Evolutionary conservation across 2,113 vertebrate genomes (phyloP), one percentile per base, ranked within the genome.

Genomic region (Phoenicopterus ruber): DNA sequence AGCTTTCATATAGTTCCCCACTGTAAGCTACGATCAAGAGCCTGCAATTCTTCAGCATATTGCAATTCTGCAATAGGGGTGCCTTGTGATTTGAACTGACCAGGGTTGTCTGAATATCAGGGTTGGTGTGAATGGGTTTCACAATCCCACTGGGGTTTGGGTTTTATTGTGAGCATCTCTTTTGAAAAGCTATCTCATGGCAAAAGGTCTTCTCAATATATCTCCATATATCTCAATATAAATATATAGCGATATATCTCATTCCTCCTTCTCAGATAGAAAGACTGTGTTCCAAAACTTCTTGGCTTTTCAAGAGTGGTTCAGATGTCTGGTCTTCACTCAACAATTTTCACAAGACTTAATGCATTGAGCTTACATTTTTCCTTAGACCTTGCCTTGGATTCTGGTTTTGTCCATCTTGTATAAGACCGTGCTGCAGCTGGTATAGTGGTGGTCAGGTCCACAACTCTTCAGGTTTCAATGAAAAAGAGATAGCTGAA

Each of bases 361-460:
- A 24, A 22, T 4, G 3, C 6, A 1, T 47, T 54, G 10, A 29
- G 32, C 19, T 77, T 55, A 21, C 3, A 34, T 13, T 79, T 63
- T 58, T 44, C 32, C 26, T 47, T 59, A 70, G 32, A 36, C 4
- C 34, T 65, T 59, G 17, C 16, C 34, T 65, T n/a, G 11, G 10
- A 32, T 61, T 82, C 46, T 66, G 24, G 31, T 88, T 82, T 54
- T 65, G 5, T 31, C 16, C 3, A 17, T 25, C 29, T 46, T 44
- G 17, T 38, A 3, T 46, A 52, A 73, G 32, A 61, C 28, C 1
- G 0, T 44, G 57, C 5, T 1, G 6, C 16, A 52, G 28, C 31
- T 49, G 10, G 1, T 11, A 11, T 0, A 8, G 13, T 17, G 8
- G 0, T 59, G 14, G 7, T 70, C 9, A 74, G 20, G 50, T 66